phyloP scores from a whole-genome alignment of 2,113 vertebrate species.

The Micromys minutus region DNA sequence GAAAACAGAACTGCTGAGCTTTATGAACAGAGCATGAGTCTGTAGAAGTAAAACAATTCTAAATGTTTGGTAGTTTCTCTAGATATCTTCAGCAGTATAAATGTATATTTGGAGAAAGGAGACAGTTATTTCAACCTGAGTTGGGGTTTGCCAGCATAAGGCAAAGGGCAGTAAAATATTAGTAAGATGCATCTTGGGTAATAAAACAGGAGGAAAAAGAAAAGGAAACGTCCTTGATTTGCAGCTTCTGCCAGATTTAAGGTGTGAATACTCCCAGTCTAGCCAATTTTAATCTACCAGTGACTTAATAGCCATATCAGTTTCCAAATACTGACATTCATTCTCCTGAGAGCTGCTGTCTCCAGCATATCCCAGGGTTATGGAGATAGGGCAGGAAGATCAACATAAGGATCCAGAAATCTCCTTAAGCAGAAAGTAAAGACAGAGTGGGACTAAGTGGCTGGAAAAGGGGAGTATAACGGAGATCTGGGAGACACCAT shows the following conservation, averaged over 20 bases:
- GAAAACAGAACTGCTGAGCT: neutral
- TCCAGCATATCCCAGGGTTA: no score
- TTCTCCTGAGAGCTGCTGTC: neutral
- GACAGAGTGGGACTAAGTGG: neutral
- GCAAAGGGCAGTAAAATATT: neutral
- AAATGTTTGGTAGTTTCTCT: slow-evolving; percentile 2
- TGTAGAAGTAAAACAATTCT: neutral
- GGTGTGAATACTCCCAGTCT: neutral
- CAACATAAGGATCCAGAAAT: neutral
- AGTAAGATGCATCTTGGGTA: neutral
- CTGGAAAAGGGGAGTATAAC: neutral
- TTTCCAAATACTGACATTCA: neutral
- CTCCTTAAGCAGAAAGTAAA: neutral
- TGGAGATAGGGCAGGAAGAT: neutral
- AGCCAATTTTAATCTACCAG: neutral
- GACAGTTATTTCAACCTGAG: neutral
- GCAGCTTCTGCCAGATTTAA: neutral
- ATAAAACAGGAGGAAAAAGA: neutral
- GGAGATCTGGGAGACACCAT: neutral
- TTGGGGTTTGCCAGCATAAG: neutral
- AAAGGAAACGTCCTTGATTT: neutral
- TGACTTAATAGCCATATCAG: neutral
- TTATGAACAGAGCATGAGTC: neutral
- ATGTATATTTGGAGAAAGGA: neutral
- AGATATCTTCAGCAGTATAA: neutral